Percentiles rank a stretch among this genome's conserved stretches.
Conservation (phyloP, 1,140 invertebrate genomes). For the Lepidurus couesii region DNA sequence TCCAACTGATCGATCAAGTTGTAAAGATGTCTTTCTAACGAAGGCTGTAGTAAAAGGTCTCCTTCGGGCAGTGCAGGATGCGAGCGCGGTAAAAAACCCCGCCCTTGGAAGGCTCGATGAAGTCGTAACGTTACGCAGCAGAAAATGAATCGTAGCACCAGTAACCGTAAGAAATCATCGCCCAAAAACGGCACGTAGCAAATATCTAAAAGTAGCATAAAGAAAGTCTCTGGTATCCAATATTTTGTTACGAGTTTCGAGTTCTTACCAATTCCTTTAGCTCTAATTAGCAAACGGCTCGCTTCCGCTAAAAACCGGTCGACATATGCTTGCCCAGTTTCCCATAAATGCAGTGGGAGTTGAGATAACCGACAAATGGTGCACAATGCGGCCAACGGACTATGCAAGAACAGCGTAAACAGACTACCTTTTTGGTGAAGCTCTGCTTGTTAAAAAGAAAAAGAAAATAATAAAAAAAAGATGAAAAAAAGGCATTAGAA, state of each 20-base stretch:
- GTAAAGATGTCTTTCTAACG: slow-evolving; percentile 47
- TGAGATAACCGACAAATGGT: slow-evolving; percentile 83
- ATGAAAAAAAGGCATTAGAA: neutral
- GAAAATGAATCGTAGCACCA: slow-evolving; percentile 85
- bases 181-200: slow-evolving; percentile 83
- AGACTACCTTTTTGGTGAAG: slow-evolving; percentile 85
- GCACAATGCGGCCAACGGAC: slow-evolving; percentile 86
- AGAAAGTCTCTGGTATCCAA: neutral
- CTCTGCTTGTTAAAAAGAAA: slow-evolving; percentile 54
- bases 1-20: slow-evolving; percentile 31
- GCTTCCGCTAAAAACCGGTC: slow-evolving; percentile 87
- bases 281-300: slow-evolving; percentile 70
- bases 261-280: slow-evolving; percentile 67
- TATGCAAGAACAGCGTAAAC: slow-evolving; percentile 92
- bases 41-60: slow-evolving; percentile 81
- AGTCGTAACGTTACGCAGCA: slow-evolving; percentile 81
- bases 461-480: neutral
- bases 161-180: slow-evolving; percentile 83
- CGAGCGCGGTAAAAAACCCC: slow-evolving; percentile 74
- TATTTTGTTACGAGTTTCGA: slow-evolving; percentile 9
- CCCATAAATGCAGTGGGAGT: slow-evolving; percentile 80
- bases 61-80: slow-evolving; percentile 79
- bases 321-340: slow-evolving; percentile 78
- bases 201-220: slow-evolving; percentile 52
- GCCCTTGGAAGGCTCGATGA: slow-evolving; percentile 70